Evolutionary conservation across 2,888 invertebrate genomes (phyloP).

Genomic region (Stegophylla sp.): DNA sequence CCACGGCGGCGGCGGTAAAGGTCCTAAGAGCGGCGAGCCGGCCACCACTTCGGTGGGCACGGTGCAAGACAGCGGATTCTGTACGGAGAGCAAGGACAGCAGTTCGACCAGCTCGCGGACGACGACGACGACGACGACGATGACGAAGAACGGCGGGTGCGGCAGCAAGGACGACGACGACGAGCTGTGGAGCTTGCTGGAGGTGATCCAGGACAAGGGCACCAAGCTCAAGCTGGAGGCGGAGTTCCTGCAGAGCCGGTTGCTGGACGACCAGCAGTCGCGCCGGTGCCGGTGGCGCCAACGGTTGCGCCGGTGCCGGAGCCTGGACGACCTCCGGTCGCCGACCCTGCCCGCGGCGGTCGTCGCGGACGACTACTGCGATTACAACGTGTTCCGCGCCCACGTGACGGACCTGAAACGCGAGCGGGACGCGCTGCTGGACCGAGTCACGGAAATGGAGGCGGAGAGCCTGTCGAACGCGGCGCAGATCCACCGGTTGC

Average conservation of each 20-base stretch:
- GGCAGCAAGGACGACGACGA: conserved; percentile 73
- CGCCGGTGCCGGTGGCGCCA: conserved; percentile 51
- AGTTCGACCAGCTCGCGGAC: conserved; percentile 65
- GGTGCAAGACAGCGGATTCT: conserved; percentile 86
- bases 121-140: conserved; percentile 63
- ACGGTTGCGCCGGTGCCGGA: conserved; percentile 60
- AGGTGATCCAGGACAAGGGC: conserved; percentile 83
- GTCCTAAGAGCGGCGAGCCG: conserved; percentile 67
- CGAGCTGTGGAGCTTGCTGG: conserved; percentile 84
- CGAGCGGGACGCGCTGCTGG: conserved; percentile 78
- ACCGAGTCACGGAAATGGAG: conserved; percentile 79
- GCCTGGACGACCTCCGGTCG: conserved; percentile 60
- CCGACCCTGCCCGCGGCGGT: conserved; percentile 47
- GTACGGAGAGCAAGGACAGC: conserved; percentile 78
- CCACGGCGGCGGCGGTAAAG: conserved; percentile 71
- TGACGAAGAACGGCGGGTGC: conserved; percentile 32
- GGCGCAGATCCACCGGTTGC: conserved; percentile 72
- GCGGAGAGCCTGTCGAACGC: conserved; percentile 75
- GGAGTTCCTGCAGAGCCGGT: conserved; percentile 61
- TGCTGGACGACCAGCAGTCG: conserved; percentile 49
- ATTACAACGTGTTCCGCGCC: conserved; percentile 66
- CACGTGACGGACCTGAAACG: conserved; percentile 72
- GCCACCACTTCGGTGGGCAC: conserved; percentile 69
- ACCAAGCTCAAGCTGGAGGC: conserved; percentile 74
- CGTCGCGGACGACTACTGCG: conserved; percentile 64